Evolutionary conservation across 2,888 invertebrate genomes (phyloP), one percentile per base, ranked within the genome.

Genomic region (Esperia sulphurella): DNA sequence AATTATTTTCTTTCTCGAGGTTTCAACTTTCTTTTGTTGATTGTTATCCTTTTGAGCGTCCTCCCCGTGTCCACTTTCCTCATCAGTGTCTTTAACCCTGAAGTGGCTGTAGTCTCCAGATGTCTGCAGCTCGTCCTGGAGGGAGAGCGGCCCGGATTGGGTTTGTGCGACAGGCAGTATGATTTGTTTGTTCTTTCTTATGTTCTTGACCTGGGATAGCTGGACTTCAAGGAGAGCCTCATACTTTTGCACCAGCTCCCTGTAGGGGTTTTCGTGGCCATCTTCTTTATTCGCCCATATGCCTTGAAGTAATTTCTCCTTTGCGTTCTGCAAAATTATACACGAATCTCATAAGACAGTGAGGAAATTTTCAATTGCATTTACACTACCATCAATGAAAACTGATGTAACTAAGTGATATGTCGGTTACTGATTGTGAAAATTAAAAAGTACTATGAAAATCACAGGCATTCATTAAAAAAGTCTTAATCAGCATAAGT

Each of bases 211-310:
- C 49, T 93, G 92, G 51, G 92, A 92, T 56, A 93, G 86, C 69
- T 95, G 95, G 38, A 95, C 94, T 72, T 95, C 94, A 30, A 95
- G 83, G 46, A 96, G 86, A 29, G 95, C 95, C 79, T 96, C 95
- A 75, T 96, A 96, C 75, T 96, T 96, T 75, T 95, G 95, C 45
- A 96, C 95, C 60, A 96, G 87, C 49, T 94, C 94, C 68, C 94
- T 91, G 80, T 96, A 96, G 0, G 95, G 93, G 76, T 95, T 95
- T 54, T 90, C 91, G 60, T 87, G 86, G 53, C 85, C 85, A 58
- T 88, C 85, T 67, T 84, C 88, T 67, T 88, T 89, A 63, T 89
- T 89, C 43, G 89, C 89, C 89, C 89, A 90, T 62, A 85, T 86
- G 63, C 89, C 88, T 71, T 88, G 88, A 35, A 88, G 86, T 63